phyloP scores from a whole-genome alignment of 2,888 invertebrate genomes.

The Thereva unica region DNA sequence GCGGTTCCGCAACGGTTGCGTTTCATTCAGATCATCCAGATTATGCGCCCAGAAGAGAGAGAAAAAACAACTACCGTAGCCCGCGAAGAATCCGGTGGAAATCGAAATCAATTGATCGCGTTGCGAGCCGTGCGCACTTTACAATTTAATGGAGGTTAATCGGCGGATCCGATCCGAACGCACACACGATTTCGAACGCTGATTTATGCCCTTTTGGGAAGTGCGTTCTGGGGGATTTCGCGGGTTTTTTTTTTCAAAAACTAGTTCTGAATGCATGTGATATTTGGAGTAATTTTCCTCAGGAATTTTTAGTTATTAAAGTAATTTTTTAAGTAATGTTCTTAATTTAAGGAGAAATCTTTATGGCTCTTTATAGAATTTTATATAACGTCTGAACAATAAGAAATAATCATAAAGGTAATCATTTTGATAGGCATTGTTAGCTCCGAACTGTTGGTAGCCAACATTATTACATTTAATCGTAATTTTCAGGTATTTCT shows the following conservation, averaged over 20 bases:
- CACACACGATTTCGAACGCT: slow-evolving; percentile 2
- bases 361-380: too few relatives aligned
- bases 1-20: slow-evolving; percentile 38
- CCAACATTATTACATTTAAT: too few relatives aligned
- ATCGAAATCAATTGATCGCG: slow-evolving; percentile 31
- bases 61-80: slow-evolving; percentile 1
- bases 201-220: slow-evolving; percentile 25
- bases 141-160: slow-evolving; percentile 25
- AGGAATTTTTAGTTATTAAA: too few relatives aligned
- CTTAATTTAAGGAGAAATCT: too few relatives aligned
- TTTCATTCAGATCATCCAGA: slow-evolving; percentile 31
- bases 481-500: too few relatives aligned
- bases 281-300: too few relatives aligned
- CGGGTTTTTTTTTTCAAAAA: slow-evolving; percentile 4
- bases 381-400: too few relatives aligned
- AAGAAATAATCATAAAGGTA: too few relatives aligned
- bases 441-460: too few relatives aligned
- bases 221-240: slow-evolving; percentile 15
- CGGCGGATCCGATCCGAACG: not conserved
- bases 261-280: too few relatives aligned
- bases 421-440: too few relatives aligned
- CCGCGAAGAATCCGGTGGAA: slow-evolving; percentile 15
- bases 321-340: too few relatives aligned
- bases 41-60: slow-evolving; percentile 16
- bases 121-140: slow-evolving; percentile 24